Percentiles rank a stretch among this genome's conserved stretches.
Conservation (phyloP, 1,140 invertebrate species). For the Batillaria attramentaria region DNA sequence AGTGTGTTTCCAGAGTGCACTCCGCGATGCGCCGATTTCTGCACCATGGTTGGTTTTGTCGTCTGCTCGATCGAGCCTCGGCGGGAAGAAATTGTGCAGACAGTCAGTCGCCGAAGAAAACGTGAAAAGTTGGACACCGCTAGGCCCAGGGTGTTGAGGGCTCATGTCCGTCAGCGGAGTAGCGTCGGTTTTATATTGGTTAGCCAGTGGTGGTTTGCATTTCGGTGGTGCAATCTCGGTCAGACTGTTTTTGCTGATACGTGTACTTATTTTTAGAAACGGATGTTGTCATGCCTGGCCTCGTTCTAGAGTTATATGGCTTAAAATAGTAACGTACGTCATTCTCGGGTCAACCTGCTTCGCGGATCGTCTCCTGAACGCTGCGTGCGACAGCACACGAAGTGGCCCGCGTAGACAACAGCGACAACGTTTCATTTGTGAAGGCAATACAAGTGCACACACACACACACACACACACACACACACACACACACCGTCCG, state of each 20-base stretch:
- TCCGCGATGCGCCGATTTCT: slow-evolving; percentile 27
- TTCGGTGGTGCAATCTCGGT: background rate
- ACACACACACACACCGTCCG: background rate
- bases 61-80: background rate
- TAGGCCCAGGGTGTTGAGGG: background rate
- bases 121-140: background rate
- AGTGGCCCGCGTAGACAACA: too few relatives aligned
- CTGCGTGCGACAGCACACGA: too few relatives aligned
- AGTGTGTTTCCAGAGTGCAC: slow-evolving; percentile 43
- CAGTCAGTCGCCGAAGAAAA: background rate
- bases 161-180: background rate
- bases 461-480: background rate
- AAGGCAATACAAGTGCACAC: slow-evolving; percentile 4
- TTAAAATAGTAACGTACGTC: slow-evolving; percentile 9
- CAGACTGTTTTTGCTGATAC: too few relatives aligned
- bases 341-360: background rate
- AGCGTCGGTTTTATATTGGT: background rate
- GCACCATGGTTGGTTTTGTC: slow-evolving; percentile 27
- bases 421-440: too few relatives aligned
- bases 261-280: background rate
- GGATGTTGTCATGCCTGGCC: background rate
- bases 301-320: background rate
- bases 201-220: background rate
- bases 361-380: too few relatives aligned
- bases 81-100: background rate